Evolutionary conservation across 2,888 invertebrate genomes (phyloP).

Genomic region (Caenorhabditis angaria): DNA sequence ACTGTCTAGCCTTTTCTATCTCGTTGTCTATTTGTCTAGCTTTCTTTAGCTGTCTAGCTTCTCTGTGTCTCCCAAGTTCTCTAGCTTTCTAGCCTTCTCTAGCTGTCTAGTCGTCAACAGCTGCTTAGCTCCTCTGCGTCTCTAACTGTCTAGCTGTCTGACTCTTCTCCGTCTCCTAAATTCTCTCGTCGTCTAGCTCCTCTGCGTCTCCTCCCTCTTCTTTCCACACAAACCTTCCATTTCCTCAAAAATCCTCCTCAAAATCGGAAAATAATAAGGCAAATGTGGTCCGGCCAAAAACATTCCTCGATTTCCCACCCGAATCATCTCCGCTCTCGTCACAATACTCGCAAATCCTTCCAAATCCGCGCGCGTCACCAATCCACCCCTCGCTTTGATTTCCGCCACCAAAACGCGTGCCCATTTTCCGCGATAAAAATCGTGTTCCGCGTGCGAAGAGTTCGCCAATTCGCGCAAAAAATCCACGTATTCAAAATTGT

Average conservation of each 20-base stretch:
- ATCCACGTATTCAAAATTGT: slow-evolving; percentile 20
- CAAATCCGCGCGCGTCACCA: slow-evolving; percentile 35
- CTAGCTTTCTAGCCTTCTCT: no score
- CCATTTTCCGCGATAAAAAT: slow-evolving; percentile 47
- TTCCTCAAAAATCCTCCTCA: not conserved
- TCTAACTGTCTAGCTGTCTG: no score
- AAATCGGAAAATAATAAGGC: slow-evolving; percentile 31
- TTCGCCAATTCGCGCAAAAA: slow-evolving; percentile 22
- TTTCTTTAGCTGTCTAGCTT: no score
- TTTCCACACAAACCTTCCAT: not conserved
- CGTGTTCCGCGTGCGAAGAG: slow-evolving; percentile 33
- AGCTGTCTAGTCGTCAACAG: no score
- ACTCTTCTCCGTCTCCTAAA: no score
- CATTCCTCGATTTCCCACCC: not conserved
- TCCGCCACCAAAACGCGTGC: slow-evolving; percentile 40
- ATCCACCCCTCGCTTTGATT: slow-evolving; percentile 40
- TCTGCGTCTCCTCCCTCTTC: no score
- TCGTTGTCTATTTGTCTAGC: no score
- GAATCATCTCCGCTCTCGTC: slow-evolving; percentile 19
- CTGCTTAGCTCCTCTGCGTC: no score
- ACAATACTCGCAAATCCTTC: slow-evolving; percentile 38
- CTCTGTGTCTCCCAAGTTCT: no score
- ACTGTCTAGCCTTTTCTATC: no score
- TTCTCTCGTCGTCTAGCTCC: no score
- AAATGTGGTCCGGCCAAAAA: slow-evolving; percentile 26